Conservation (phyloP, 2,113 vertebrate genomes). For the Pelvicachromis taeniatus region DNA sequence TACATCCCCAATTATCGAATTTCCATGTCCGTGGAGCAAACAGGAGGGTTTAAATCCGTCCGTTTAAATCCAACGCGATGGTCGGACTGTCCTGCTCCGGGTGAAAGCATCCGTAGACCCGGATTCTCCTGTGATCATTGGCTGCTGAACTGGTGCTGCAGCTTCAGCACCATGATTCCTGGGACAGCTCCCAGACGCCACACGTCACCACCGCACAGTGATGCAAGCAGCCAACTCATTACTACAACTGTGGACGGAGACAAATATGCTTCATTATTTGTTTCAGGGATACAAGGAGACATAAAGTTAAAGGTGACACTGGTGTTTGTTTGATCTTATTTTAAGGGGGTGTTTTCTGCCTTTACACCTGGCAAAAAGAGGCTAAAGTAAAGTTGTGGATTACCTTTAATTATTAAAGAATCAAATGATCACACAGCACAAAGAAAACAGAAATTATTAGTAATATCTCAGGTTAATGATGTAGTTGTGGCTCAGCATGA, state of each 20-base stretch:
- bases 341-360: not conserved
- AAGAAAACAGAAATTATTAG: not conserved
- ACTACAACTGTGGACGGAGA: constrained; percentile 38
- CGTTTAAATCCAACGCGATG: constrained; percentile 41
- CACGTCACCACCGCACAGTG: constrained; percentile 71
- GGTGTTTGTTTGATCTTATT: not conserved
- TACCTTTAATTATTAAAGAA: not conserved
- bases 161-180: constrained; percentile 75
- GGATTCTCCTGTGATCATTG: constrained; percentile 61
- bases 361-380: not conserved
- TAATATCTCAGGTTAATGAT: not conserved
- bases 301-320: not conserved
- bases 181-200: constrained; percentile 77
- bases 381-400: not conserved
- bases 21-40: not conserved
- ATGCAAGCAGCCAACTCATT: constrained; percentile 61
- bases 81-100: constrained; percentile 58
- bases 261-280: not conserved
- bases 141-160: constrained; percentile 65
- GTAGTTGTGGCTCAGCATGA: not conserved
- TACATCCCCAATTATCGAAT: constrained; percentile 26
- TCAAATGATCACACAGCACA: not conserved
- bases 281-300: not conserved
- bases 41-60: constrained; percentile 26
- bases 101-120: constrained; percentile 43